A percentile compares a stretch with the other conserved stretches of the same genome.
Conservation (phyloP, 1,140 invertebrate species). For the Ceratina australensis region DNA sequence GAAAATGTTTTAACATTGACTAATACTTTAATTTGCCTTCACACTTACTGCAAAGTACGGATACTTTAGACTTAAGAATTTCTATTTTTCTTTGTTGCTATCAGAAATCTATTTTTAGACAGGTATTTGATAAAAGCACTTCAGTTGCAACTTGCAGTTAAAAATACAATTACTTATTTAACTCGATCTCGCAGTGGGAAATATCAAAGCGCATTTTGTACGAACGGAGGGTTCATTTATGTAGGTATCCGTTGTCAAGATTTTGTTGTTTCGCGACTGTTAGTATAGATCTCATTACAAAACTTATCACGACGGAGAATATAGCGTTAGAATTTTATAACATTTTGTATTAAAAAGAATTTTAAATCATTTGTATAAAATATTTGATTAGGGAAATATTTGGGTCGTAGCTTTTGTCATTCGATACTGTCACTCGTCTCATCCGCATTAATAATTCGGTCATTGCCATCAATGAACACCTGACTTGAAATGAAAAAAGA, state of each 20-base stretch:
- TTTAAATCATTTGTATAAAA: slow-evolving; percentile 44
- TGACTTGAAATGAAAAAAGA: no score
- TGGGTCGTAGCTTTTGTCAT: slow-evolving; percentile 1
- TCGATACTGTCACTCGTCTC: background rate
- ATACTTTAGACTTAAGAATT: background rate
- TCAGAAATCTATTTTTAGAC: background rate
- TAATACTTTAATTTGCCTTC: slow-evolving; percentile 15
- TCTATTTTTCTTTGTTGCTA: background rate
- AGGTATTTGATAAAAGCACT: background rate
- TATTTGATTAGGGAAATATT: background rate
- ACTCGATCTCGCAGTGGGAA: background rate
- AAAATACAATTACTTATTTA: background rate
- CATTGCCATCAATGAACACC: background rate
- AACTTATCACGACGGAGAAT: slow-evolving; percentile 4
- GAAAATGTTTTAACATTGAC: slow-evolving; percentile 3
- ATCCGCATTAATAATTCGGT: background rate
- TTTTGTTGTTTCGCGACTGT: slow-evolving; percentile 22
- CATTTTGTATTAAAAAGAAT: slow-evolving; percentile 57
- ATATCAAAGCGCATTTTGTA: slow-evolving; percentile 28
- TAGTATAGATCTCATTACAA: background rate
- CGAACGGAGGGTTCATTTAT: background rate
- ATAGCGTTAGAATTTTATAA: slow-evolving; percentile 57
- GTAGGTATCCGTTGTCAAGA: slow-evolving; percentile 14
- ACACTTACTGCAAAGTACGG: slow-evolving; percentile 26
- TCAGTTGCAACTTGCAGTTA: background rate